Evolutionary conservation across 2,113 vertebrate species (phyloP), one percentile per base, ranked within the genome.

Genomic region (Isichthys henryi): DNA sequence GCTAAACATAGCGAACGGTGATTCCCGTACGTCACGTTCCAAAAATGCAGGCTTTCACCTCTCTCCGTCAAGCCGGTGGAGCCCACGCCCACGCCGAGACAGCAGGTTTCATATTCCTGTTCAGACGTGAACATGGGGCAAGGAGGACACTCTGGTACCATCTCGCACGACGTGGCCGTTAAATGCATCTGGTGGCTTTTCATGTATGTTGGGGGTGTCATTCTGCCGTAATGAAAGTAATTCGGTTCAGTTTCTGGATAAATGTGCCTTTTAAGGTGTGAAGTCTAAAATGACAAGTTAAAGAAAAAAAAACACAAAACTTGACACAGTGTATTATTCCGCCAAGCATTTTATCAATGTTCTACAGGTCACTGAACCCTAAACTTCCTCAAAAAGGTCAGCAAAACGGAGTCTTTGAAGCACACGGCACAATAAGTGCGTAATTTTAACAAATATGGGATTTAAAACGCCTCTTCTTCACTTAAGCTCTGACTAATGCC

Each of bases 401-500:
- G 23, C 46, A n/a, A 52, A 86, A 52, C 49, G 19, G 49, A 87
- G 17, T 35, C 50, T 39, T 84, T 84, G 6, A 35, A 87, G 31
- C 50, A 53, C 50, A 27, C 31, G 53, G 31, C 85, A 52, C 27
- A 52, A 86, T 31, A 27, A 86, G 27, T 53, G 31, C 19, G 48
- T 53, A 53, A 53, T 87, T 87, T 87, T 87, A 39, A 87, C 74
- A 80, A 84, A 48, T 19, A 84, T 84, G 19, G 82, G 82, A 48
- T 53, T 87, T 52, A 87, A 53, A 87, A 87, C 27, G n/a, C n/a
- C 85, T 87, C 50, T 86, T 86, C 85, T 50, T 87, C 85, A 53
- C 83, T 86, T 86, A 27, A 50, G 85, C 50, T 87, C 85, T 87
- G 85, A 87, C 27, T 87, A 87, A 87, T 56, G 49, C 27, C 48